These are phyloP conservation scores for Xylophagus ater DNA, from an alignment of 2,888 invertebrate genomes.

Conservation along the genomic window DNA sequence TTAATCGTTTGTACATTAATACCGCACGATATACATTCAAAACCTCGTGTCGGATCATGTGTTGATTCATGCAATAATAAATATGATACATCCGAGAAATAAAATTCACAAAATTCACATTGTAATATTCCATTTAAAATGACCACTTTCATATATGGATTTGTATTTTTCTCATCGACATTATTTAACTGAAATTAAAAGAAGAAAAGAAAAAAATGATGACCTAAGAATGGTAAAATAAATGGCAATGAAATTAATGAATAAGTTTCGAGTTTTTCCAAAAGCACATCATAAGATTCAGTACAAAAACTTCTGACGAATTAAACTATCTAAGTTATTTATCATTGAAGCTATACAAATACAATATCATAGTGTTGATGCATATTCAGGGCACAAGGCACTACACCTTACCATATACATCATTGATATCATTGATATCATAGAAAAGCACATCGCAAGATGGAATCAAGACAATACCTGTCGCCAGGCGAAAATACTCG, in stretches of 20 bases:
- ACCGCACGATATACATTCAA: constrained; percentile 38
- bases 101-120: constrained; percentile 50
- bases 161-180: constrained; percentile 21
- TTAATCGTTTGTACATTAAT: constrained; percentile 41
- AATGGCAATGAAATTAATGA: not conserved
- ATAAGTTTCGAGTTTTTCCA: too few relatives aligned
- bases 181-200: constrained; percentile 9
- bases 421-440: too few relatives aligned
- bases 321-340: too few relatives aligned
- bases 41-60: constrained; percentile 30
- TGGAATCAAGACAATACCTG: too few relatives aligned
- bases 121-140: constrained; percentile 40
- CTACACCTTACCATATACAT: too few relatives aligned
- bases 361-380: too few relatives aligned
- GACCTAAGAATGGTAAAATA: not conserved
- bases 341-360: too few relatives aligned
- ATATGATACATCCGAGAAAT: constrained; percentile 43
- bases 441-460: too few relatives aligned
- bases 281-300: too few relatives aligned
- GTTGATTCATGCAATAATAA: constrained; percentile 34
- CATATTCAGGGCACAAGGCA: too few relatives aligned
- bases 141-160: constrained; percentile 25
- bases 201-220: not conserved
- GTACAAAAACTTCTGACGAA: too few relatives aligned
- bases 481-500: too few relatives aligned